phyloP scores from a whole-genome alignment of 2,113 vertebrate genomes.

The Anseranas semipalmata region DNA sequence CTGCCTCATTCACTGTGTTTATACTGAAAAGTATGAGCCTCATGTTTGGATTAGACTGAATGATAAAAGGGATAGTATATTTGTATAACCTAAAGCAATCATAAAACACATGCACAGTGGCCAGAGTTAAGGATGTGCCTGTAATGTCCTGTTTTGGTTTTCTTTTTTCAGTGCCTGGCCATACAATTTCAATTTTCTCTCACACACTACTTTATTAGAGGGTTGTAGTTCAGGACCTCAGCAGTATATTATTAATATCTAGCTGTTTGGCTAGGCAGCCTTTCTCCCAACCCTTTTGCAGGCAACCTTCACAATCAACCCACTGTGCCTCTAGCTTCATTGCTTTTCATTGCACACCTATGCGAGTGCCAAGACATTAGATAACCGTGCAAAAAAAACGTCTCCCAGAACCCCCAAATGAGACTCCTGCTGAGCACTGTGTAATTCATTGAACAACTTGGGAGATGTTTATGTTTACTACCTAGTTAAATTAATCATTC shows the following conservation, averaged over 20 bases:
- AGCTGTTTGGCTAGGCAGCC: background rate
- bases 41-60: background rate
- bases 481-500: background rate
- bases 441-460: conserved; percentile 19
- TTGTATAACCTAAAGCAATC: conserved; percentile 16
- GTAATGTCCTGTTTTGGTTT: background rate
- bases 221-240: background rate
- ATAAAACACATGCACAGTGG: background rate
- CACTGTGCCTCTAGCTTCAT: conserved; percentile 21
- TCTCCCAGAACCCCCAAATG: background rate
- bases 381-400: background rate
- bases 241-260: background rate
- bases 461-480: conserved; percentile 56
- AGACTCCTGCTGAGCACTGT: background rate
- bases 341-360: conserved; percentile 49
- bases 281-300: background rate
- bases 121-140: background rate
- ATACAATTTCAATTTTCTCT: background rate
- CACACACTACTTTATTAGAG: background rate
- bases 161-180: background rate
- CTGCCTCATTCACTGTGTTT: background rate
- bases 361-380: background rate
- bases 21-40: background rate
- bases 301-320: conserved; percentile 40
- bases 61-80: conserved; percentile 26